phyloP scores from a whole-genome alignment of 1,140 invertebrate species.

The Penaeus vannamei region DNA sequence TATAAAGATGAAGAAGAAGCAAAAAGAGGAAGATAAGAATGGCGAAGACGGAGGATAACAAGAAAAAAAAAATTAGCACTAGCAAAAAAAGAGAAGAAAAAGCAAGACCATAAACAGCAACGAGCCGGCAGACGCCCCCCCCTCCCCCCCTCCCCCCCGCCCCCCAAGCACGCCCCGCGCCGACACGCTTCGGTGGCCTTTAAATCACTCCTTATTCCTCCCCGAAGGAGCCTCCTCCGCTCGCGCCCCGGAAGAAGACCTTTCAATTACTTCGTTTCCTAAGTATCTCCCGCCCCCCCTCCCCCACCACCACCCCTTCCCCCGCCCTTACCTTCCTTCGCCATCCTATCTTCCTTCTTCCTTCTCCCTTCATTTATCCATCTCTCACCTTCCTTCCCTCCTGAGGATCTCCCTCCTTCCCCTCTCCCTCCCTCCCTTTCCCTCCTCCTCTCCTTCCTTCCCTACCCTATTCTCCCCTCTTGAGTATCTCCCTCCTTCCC shows the following conservation, averaged over 20 bases:
- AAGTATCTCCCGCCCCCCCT: too few species aligned
- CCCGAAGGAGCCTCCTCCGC: too few species aligned
- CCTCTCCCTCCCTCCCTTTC: not conserved
- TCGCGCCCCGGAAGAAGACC: too few species aligned
- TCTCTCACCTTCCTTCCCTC: slow-evolving; percentile 13
- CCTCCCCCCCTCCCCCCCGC: not conserved
- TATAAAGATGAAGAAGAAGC: too few species aligned
- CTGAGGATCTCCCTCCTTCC: not conserved
- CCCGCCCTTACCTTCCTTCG: too few species aligned
- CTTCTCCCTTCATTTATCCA: slow-evolving; percentile 5
- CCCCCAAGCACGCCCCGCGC: slow-evolving; percentile 18
- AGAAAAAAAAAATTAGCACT: too few species aligned
- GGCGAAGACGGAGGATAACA: too few species aligned
- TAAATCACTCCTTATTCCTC: too few species aligned
- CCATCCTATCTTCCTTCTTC: not conserved
- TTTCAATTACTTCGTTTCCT: too few species aligned
- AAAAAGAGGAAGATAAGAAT: too few species aligned
- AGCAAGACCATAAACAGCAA: not conserved
- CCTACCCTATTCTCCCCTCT: not conserved
- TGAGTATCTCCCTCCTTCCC: not conserved
- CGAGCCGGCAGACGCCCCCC: not conserved
- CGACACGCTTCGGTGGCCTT: too few species aligned
- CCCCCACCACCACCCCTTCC: too few species aligned
- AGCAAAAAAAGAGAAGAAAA: slow-evolving; percentile 16
- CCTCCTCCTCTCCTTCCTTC: not conserved